phyloP scores from a whole-genome alignment of 2,888 invertebrate species.

The Coelogynopora nodosa region DNA sequence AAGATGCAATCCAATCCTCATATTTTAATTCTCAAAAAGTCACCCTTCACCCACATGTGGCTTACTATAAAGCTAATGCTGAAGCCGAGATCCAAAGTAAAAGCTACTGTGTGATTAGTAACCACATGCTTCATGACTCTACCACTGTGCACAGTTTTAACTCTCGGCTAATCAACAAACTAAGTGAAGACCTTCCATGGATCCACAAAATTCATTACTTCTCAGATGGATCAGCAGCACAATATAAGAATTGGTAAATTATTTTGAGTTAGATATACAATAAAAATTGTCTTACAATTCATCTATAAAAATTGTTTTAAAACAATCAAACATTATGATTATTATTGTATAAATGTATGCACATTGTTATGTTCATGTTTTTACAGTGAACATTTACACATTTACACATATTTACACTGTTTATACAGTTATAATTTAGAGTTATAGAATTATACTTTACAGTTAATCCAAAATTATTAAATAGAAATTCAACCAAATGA shows the following conservation, averaged over 20 bases:
- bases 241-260: constrained; percentile 21
- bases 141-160: not conserved
- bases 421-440: constrained; percentile 23
- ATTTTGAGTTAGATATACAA: too few species aligned
- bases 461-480: not conserved
- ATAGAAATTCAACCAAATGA: not conserved
- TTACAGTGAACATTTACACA: too few species aligned
- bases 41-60: constrained; percentile 14
- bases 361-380: too few species aligned
- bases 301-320: too few species aligned
- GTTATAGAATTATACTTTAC: constrained; percentile 31
- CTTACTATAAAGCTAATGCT: not conserved
- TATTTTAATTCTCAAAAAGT: not conserved
- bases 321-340: too few species aligned
- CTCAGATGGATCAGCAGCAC: constrained; percentile 15
- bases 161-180: not conserved
- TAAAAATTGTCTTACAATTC: too few species aligned
- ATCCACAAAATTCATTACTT: not conserved
- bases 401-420: too few species aligned
- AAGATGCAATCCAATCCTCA: not conserved
- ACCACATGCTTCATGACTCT: not conserved
- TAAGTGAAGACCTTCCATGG: not conserved
- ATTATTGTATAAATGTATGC: too few species aligned
- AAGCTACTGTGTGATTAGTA: constrained; percentile 27
- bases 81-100: not conserved